Evolutionary conservation across 2,888 invertebrate genomes (phyloP).

Genomic region (Phorcus lineatus): DNA sequence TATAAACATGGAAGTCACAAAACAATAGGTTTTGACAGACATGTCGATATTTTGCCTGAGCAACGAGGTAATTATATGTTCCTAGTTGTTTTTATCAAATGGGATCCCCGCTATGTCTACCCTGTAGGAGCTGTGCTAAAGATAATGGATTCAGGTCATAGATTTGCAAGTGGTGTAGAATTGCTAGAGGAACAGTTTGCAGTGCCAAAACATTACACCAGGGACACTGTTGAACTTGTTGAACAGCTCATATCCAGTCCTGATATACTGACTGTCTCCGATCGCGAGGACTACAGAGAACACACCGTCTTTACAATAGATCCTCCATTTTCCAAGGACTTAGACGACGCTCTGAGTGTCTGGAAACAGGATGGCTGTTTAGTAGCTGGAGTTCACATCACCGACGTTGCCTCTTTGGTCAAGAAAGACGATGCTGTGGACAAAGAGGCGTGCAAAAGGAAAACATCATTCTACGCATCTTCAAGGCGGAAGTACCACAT

Average conservation of each 20-base stretch:
- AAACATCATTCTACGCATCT: slow-evolving; percentile 46
- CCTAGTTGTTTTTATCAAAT: slow-evolving; percentile 48
- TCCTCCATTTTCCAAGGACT: slow-evolving; percentile 43
- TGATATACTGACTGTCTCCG: background rate
- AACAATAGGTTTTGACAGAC: slow-evolving; percentile 22
- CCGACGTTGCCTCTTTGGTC: slow-evolving; percentile 51
- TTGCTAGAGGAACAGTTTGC: slow-evolving; percentile 29
- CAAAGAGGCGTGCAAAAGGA: slow-evolving; percentile 45
- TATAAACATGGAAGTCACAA: slow-evolving; percentile 15
- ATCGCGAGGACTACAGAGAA: slow-evolving; percentile 38
- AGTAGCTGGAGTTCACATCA: slow-evolving; percentile 53
- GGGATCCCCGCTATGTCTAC: slow-evolving; percentile 45
- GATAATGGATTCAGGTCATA: slow-evolving; percentile 34
- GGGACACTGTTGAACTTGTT: background rate
- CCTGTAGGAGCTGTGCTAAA: slow-evolving; percentile 53
- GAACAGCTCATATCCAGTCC: background rate
- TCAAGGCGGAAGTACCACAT: slow-evolving; percentile 42
- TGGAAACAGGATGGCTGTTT: slow-evolving; percentile 30
- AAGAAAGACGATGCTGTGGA: slow-evolving; percentile 47
- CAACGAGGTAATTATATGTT: slow-evolving; percentile 47
- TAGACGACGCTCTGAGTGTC: slow-evolving; percentile 56
- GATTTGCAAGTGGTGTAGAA: slow-evolving; percentile 23
- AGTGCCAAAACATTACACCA: slow-evolving; percentile 23
- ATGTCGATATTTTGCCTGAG: slow-evolving; percentile 38
- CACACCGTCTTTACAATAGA: slow-evolving; percentile 53